phyloP scores from a whole-genome alignment of 2,888 invertebrate species.

The Pterostichus niger region DNA sequence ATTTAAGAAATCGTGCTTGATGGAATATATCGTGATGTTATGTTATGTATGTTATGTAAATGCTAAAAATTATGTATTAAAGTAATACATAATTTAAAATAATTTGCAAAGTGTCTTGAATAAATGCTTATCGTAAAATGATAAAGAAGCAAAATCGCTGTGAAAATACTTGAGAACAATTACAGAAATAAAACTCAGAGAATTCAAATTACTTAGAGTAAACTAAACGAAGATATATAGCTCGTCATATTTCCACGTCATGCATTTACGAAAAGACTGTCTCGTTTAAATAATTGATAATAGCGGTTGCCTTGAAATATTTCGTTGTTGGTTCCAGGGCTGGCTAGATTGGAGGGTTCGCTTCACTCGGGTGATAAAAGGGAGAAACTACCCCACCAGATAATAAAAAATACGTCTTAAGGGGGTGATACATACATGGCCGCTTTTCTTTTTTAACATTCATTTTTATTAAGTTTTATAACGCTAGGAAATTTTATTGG shows the following conservation, averaged over 20 bases:
- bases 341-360: conserved; percentile 14
- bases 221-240: conserved; percentile 17
- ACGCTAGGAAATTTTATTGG: conserved; percentile 40
- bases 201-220: neutral
- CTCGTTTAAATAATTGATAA: conserved; percentile 55
- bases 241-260: conserved; percentile 37
- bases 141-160: too few relatives aligned
- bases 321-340: conserved; percentile 41
- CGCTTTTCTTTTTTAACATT: conserved; percentile 43
- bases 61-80: too few relatives aligned
- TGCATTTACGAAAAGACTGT: conserved; percentile 28
- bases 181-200: conserved; percentile 9
- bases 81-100: too few relatives aligned
- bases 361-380: conserved; percentile 16
- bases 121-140: too few relatives aligned
- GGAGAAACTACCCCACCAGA: conserved; percentile 30
- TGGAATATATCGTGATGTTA: too few relatives aligned
- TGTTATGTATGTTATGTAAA: too few relatives aligned
- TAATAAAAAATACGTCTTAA: conserved; percentile 56
- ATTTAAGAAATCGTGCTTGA: too few relatives aligned
- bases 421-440: conserved; percentile 54
- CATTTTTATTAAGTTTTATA: conserved; percentile 59
- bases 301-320: conserved; percentile 50
- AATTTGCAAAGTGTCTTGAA: too few relatives aligned
- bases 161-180: neutral